Conservation (phyloP, 2,888 invertebrate species). For the Aricia artaxerxes region DNA sequence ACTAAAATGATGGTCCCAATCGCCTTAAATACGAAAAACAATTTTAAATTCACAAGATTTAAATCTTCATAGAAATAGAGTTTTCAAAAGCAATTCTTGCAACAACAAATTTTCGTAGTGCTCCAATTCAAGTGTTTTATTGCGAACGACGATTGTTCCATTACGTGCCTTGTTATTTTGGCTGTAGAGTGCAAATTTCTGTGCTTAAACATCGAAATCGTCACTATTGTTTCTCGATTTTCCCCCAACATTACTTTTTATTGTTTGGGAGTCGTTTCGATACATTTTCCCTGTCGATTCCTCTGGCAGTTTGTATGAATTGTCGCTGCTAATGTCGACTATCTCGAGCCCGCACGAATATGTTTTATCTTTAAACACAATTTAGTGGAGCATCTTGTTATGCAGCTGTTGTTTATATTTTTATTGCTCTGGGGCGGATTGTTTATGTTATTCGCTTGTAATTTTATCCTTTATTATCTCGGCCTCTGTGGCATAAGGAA, state of each 20-base stretch:
- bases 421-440: slow-evolving; percentile 24
- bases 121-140: slow-evolving; percentile 31
- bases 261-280: slow-evolving; percentile 56
- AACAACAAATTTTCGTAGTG: slow-evolving; percentile 32
- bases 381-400: slow-evolving; percentile 22
- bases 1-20: neutral
- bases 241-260: slow-evolving; percentile 66
- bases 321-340: slow-evolving; percentile 43
- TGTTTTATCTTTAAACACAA: slow-evolving; percentile 27
- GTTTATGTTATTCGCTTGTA: slow-evolving; percentile 12
- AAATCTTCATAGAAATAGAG: slow-evolving; percentile 30
- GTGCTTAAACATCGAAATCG: slow-evolving; percentile 43
- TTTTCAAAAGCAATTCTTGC: slow-evolving; percentile 29
- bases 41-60: slow-evolving; percentile 23
- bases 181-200: slow-evolving; percentile 34
- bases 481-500: neutral
- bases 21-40: slow-evolving; percentile 5
- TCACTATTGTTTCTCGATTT: slow-evolving; percentile 66
- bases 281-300: slow-evolving; percentile 58
- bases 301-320: slow-evolving; percentile 52
- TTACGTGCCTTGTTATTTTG: slow-evolving; percentile 24
- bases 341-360: slow-evolving; percentile 46
- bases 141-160: neutral
- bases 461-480: slow-evolving; percentile 13
- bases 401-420: slow-evolving; percentile 30